These are phyloP conservation scores for Chirona hameri DNA, from an alignment of 2,888 invertebrate species.

Conservation along the genomic window DNA sequence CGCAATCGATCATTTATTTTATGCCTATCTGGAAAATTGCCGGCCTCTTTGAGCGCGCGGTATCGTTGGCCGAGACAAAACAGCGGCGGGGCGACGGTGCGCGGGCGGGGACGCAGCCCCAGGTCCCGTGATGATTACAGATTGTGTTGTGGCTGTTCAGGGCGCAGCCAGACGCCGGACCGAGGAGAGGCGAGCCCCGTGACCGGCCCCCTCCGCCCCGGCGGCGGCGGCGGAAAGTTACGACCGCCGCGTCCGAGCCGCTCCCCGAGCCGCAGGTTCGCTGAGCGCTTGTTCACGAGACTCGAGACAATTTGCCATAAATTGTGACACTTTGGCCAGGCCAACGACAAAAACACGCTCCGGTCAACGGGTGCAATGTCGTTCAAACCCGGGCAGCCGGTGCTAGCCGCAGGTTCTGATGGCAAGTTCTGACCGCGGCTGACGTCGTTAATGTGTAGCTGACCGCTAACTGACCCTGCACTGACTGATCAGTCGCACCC, in stretches of 20 bases:
- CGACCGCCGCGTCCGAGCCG: not conserved
- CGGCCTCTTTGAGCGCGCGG: slow-evolving; percentile 8
- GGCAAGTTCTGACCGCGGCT: too few relatives aligned
- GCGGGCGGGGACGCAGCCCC: too few relatives aligned
- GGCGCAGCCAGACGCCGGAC: not conserved
- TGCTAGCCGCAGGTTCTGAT: too few relatives aligned
- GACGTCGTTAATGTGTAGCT: too few relatives aligned
- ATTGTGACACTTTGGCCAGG: not conserved
- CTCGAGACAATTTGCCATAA: slow-evolving; percentile 13
- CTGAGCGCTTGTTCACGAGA: not conserved
- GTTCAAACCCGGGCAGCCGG: too few relatives aligned
- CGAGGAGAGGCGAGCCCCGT: too few relatives aligned
- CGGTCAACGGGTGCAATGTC: too few relatives aligned
- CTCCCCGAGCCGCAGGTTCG: not conserved
- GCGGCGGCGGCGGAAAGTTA: not conserved
- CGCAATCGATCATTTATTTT: slow-evolving; percentile 25
- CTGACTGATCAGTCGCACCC: too few relatives aligned
- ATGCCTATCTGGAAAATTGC: slow-evolving; percentile 26
- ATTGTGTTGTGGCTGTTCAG: not conserved
- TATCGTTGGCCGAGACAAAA: not conserved
- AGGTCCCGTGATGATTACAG: not conserved
- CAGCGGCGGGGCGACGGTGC: not conserved
- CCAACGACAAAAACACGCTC: not conserved
- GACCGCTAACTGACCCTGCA: too few relatives aligned
- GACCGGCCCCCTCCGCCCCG: too few relatives aligned